Evolutionary conservation across 2,113 vertebrate species (phyloP).

Genomic region (Zosterops lateralis): DNA sequence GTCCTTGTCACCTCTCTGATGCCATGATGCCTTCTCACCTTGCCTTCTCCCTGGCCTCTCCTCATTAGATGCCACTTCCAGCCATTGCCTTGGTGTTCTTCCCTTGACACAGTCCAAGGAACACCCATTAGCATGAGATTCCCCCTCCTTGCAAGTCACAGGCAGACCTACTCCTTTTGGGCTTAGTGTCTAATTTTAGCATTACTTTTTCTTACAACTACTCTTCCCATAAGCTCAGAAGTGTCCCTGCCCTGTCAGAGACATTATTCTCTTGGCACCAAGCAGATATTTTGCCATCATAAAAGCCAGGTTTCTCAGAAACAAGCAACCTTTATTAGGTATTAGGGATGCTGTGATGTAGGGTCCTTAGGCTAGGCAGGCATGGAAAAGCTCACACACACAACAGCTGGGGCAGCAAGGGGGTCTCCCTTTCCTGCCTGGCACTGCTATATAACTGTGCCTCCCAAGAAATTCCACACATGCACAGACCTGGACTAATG

Average conservation of each 20-base stretch:
- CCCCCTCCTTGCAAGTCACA: neutral
- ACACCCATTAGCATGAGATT: neutral
- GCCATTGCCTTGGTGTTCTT: rapidly evolving
- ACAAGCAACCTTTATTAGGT: neutral
- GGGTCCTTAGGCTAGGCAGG: neutral
- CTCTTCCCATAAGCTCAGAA: neutral
- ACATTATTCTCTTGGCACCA: neutral
- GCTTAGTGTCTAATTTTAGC: neutral
- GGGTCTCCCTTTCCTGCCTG: neutral
- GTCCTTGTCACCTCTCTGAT: neutral
- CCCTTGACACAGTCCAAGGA: neutral
- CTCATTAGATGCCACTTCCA: neutral
- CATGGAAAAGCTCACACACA: neutral
- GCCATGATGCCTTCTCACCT: neutral
- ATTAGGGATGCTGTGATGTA: neutral
- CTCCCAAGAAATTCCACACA: neutral
- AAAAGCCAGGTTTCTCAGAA: neutral
- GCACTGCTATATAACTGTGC: rapidly evolving
- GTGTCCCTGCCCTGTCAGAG: neutral
- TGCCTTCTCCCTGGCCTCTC: neutral
- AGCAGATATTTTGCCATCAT: neutral
- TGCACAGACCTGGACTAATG: neutral
- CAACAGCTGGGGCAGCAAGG: neutral
- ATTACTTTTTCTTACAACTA: neutral
- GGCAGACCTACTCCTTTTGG: neutral